Evolutionary conservation across 2,888 invertebrate genomes (phyloP), one percentile per base, ranked within the genome.

Genomic region (Serripes groenlandicus): DNA sequence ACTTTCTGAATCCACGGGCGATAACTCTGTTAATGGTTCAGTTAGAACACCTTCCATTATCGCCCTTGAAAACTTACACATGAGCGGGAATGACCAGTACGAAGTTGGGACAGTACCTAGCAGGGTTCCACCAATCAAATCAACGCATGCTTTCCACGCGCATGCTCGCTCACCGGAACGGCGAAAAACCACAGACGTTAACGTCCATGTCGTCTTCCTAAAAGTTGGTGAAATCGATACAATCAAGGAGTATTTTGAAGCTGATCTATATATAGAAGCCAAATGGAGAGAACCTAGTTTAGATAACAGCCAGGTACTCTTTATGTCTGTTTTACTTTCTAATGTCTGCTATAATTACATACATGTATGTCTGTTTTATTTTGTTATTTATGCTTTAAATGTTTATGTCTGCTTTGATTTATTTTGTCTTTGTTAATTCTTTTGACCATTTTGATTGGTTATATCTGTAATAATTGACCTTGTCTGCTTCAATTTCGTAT

Each of bases 151-250:
- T 1, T 80, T 78, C 49, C 54, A 69, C 23, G 75, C 80, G 3
- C 42, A 35, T 15, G 49, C 28, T 15, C 42, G 69, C 2, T 34
- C 54, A 7, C 56, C 34, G 32, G 76, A 68, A 11, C 54, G 56
- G n/a, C 49, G 82, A 4, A 42, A 68, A 35, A 86, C 86, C 75
- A 89, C 87, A 28, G 77, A 81, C 23, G 91, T 91, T n/a, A 88
- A 75, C 68, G 80, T 91, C 0, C 78, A 83, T 15, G 86, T 89
- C 5, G 89, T 89, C 54, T 89, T 90, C 69, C 84, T 91, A 26
- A 91, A 91, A 76, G 77, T 91, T 21, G 91, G 91, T 0, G 89
- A 91, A 74, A 89, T 91, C 18, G 89, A 91, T 68, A 90, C 91
- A 0, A 86, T 91, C 2, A 90, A 90, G 73, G 91, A 91, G 75